Evolutionary conservation across 2,113 vertebrate genomes (phyloP).

Genomic region (Isichthys henryi): DNA sequence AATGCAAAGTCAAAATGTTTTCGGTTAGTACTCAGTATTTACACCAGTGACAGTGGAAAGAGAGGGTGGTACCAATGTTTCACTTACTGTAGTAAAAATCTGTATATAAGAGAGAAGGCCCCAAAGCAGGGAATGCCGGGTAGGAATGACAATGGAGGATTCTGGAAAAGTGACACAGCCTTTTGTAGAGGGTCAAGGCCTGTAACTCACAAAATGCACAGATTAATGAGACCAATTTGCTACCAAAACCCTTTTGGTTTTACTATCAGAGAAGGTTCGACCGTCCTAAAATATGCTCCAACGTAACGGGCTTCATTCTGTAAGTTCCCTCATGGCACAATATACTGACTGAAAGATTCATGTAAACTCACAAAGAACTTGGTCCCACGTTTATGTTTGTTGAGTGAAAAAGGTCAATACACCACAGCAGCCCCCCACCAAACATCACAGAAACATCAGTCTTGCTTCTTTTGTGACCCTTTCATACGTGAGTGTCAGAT

Average conservation of each 20-base stretch:
- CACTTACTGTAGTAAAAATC: conserved; percentile 80
- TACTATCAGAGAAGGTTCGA: conserved; percentile 6
- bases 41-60: conserved; percentile 80
- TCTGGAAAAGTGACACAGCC: conserved; percentile 19
- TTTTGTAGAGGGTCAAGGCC: conserved; percentile 14
- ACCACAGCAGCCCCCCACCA: conserved; percentile 23
- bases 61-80: conserved; percentile 68
- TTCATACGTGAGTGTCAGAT: conserved; percentile 22
- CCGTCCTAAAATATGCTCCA: background rate
- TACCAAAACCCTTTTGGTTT: conserved; percentile 4
- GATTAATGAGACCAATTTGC: background rate
- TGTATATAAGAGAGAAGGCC: conserved; percentile 77
- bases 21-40: conserved; percentile 88
- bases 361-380: conserved; percentile 36
- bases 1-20: conserved; percentile 84
- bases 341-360: conserved; percentile 19
- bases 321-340: conserved; percentile 25
- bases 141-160: conserved; percentile 61
- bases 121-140: conserved; percentile 65
- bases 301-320: conserved; percentile 16
- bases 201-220: background rate
- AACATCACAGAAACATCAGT: conserved; percentile 14
- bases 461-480: conserved; percentile 8
- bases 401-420: conserved; percentile 24
- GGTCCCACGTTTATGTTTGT: conserved; percentile 37